These are phyloP conservation scores for Ammodytes marinus DNA, from an alignment of 2,113 vertebrate genomes.

Conservation along the genomic window DNA sequence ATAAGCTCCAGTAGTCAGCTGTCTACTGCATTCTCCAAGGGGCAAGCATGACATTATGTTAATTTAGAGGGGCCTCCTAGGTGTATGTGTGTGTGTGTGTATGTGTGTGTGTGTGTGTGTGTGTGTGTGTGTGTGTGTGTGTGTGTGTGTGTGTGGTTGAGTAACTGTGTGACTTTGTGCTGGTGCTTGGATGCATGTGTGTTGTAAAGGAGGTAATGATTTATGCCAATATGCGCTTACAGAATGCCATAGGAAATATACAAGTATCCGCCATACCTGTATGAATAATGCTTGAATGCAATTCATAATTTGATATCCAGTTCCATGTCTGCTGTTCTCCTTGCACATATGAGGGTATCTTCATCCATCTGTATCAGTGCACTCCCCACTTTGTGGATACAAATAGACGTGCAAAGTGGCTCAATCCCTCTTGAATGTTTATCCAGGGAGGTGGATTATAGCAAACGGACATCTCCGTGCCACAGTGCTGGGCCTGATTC, in stretches of 20 bases:
- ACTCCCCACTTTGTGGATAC: slow-evolving; percentile 51
- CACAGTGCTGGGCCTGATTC: slow-evolving; percentile 67
- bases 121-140: slow-evolving; percentile 55
- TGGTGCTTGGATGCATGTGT: slow-evolving; percentile 33
- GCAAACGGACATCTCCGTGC: slow-evolving; percentile 69
- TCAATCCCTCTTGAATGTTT: slow-evolving; percentile 77
- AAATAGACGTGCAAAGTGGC: slow-evolving; percentile 82
- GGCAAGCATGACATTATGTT: slow-evolving; percentile 75
- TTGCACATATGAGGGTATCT: slow-evolving; percentile 31
- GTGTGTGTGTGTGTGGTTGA: slow-evolving; percentile 39
- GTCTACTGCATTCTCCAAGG: slow-evolving; percentile 80
- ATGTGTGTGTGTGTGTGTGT: slow-evolving; percentile 55
- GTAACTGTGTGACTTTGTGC: slow-evolving; percentile 39
- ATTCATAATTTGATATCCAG: slow-evolving; percentile 28
- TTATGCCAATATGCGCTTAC: slow-evolving; percentile 7
- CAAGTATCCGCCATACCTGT: not conserved
- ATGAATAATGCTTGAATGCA: slow-evolving; percentile 20
- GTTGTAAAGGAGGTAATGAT: slow-evolving; percentile 23
- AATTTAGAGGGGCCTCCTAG: slow-evolving; percentile 64
- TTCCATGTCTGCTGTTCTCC: slow-evolving; percentile 28
- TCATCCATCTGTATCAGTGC: slow-evolving; percentile 38
- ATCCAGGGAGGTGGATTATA: slow-evolving; percentile 75
- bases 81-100: slow-evolving; percentile 58
- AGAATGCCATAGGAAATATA: not conserved
- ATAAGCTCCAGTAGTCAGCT: slow-evolving; percentile 83